These are phyloP conservation scores for Penaeus monodon DNA, from an alignment of 2,888 invertebrate genomes.

Conservation along the genomic window DNA sequence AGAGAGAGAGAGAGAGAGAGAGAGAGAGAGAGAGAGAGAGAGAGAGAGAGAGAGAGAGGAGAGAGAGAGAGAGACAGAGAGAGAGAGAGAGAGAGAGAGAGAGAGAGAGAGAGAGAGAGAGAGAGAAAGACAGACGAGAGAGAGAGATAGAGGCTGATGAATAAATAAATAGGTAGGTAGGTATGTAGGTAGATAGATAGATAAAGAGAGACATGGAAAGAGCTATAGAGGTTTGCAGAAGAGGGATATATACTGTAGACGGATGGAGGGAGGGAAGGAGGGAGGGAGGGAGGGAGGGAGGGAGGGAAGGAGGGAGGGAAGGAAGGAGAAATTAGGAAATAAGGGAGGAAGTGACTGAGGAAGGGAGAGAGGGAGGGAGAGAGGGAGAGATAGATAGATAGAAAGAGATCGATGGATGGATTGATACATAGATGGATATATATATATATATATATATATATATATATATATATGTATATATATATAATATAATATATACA, in stretches of 20 bases:
- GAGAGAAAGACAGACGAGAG: background rate
- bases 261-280: background rate
- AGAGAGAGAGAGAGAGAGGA: background rate
- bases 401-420: background rate
- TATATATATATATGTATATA: no score
- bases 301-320: background rate
- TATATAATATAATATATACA: no score
- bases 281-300: background rate
- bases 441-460: no score
- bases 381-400: background rate
- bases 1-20: background rate
- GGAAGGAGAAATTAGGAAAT: no score
- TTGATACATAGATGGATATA: no score
- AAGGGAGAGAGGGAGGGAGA: no score
- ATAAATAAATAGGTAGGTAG: no score
- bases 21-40: background rate
- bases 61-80: background rate
- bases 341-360: no score
- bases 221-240: no score
- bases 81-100: background rate
- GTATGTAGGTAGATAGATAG: no score
- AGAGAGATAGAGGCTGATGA: background rate
- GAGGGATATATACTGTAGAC: background rate
- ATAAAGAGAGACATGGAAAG: no score
- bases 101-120: background rate